Base-by-base conservation (phyloP, 1,140 invertebrate genomes). In the Cyclargus thomasi region DNA sequence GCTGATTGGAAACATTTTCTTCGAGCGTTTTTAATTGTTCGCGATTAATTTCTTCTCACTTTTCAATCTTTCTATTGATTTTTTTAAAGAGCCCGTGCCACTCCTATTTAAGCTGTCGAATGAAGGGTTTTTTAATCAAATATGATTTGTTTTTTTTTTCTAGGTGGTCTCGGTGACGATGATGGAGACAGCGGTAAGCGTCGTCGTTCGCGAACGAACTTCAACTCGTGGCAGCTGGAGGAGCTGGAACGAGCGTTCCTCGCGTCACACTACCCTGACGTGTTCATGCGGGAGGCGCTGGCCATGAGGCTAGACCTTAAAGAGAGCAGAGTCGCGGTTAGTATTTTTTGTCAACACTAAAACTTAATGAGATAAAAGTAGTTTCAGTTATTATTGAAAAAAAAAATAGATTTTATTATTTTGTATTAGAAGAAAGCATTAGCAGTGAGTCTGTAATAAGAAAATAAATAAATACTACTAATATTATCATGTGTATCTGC, bases 141-240 rank as follows among this genome's bases (percentile, higher is more conserved):
- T 29, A 53, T 21, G 11, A 65, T 16, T 21, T 20, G 20, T 0
- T 23, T 11, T 21, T 11, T 1, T 21, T 53, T 68, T 18, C 8
- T 74, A 91, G 91, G 92, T 74, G 91, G 91, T 62, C 85, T 92
- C 4, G 89, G 91, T 16, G 92, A 93, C 70, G 93, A 93, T 72
- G 94, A 95, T 81, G 94, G 94, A 36, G 94, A 94, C 77, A 94
- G 94, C 73, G 93, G 93, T 64, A 97, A 97, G 83, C 91, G 98
- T 64, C 92, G 98, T 67, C 93, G 99, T 70, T 99, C 97, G 55
- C 90, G 98, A 75, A 99, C 99, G 53, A 99, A 99, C 91, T 99
- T 99, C 92, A 99, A 97, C 91, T 97, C 96, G 70, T 99, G 98
- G 98, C 99, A 99, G 91, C 91, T 99, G 82, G 98, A 99, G 81